Conservation (phyloP, 2,113 vertebrate genomes). For the Stigmatopora nigra region DNA sequence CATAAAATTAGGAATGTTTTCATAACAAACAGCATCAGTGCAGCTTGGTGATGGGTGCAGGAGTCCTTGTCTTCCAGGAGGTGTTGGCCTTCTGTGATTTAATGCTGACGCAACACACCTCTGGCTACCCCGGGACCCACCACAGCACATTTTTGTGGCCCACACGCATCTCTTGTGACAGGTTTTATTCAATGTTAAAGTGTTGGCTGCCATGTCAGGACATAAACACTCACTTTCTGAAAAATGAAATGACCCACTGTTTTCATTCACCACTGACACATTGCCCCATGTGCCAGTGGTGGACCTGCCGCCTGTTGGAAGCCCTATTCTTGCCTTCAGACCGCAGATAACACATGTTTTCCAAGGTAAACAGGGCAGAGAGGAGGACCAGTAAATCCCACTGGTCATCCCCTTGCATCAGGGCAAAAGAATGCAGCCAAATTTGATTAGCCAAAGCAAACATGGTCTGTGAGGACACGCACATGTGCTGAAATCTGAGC, state of each 20-base stretch:
- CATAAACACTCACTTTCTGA: slow-evolving; percentile 7
- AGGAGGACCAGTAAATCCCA: slow-evolving; percentile 54
- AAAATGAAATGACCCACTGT: background rate
- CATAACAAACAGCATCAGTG: slow-evolving; percentile 81
- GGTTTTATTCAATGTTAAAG: background rate
- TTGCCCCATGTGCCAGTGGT: slow-evolving; percentile 42
- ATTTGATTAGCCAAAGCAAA: slow-evolving; percentile 60
- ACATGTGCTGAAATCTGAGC: slow-evolving; percentile 43
- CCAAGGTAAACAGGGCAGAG: slow-evolving; percentile 52
- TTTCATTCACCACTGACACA: slow-evolving; percentile 30
- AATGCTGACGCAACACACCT: slow-evolving; percentile 55
- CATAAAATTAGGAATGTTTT: slow-evolving; percentile 87
- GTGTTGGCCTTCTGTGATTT: slow-evolving; percentile 52
- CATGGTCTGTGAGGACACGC: slow-evolving; percentile 47
- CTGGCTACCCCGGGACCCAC: slow-evolving; percentile 14
- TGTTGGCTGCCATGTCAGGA: background rate
- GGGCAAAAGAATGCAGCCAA: slow-evolving; percentile 53
- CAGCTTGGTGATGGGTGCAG: slow-evolving; percentile 40
- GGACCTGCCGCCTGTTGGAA: slow-evolving; percentile 63
- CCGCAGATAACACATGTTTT: slow-evolving; percentile 52
- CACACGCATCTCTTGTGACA: background rate
- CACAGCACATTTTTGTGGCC: slow-evolving; percentile 31
- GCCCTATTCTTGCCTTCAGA: slow-evolving; percentile 39
- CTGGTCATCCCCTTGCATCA: slow-evolving; percentile 54
- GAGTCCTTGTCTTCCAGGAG: slow-evolving; percentile 54